Percentiles rank a stretch among this genome's conserved stretches.
These are phyloP conservation scores for Microtus ochrogaster DNA, from an alignment of 2,113 vertebrate genomes.

Conservation along the genomic window DNA sequence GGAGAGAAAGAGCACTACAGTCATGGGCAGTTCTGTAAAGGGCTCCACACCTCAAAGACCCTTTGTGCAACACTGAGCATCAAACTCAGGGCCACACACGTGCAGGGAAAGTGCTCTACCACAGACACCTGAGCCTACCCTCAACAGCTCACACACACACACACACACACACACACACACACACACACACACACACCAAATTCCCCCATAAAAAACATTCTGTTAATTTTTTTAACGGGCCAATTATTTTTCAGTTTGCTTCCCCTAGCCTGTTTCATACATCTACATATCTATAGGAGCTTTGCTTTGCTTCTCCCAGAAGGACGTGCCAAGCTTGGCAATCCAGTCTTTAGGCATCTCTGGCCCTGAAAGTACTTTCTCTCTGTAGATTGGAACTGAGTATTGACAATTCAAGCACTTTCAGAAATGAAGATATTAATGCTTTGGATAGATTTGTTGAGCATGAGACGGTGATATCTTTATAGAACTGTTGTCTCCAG, in stretches of 20 bases:
- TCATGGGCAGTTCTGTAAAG: neutral
- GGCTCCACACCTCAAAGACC: neutral
- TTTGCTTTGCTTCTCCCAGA: neutral
- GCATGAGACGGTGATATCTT: neutral
- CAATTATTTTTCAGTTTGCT: neutral
- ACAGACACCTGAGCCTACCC: too few relatives aligned
- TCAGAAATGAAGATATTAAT: neutral
- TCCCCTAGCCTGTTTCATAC: neutral
- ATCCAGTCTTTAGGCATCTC: neutral
- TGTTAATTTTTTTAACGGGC: neutral
- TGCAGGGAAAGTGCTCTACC: neutral
- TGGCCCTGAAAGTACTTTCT: constrained; percentile 16
- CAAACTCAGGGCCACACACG: neutral
- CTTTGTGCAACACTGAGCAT: neutral
- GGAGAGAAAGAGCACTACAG: neutral
- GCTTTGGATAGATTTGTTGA: neutral
- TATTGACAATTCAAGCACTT: neutral
- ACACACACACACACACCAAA: neutral
- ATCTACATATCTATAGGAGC: neutral
- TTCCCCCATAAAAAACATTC: neutral
- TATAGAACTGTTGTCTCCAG: neutral
- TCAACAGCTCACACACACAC: neutral
- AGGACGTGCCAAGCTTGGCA: neutral
- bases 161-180: neutral
- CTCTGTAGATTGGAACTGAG: neutral